Base-by-base conservation (phyloP, 1,140 invertebrate genomes). In the Euura lappo region DNA sequence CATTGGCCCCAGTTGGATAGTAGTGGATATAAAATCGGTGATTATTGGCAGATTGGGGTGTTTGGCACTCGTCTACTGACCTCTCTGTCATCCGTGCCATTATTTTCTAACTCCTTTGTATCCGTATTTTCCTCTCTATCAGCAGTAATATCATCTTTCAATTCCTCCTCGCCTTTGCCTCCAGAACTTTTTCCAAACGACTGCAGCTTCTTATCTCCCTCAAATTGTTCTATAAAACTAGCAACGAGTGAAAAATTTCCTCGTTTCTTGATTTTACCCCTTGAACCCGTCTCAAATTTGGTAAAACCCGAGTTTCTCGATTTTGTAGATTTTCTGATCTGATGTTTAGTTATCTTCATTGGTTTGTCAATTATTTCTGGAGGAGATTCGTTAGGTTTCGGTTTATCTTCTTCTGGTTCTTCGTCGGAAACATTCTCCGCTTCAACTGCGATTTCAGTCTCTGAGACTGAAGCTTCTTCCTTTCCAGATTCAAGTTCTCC, bases 11-110 rank as follows among this genome's bases (percentile, higher is more conserved):
- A 79, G 7, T 51, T 51, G 7, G 47, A 51, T 51, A 7, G n/a
- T 8, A 51, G n/a, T 51, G 7, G n/a, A 51, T 51, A 28, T 28
- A 28, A 28, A 51, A 51, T 51, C 47, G 7, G n/a, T 51, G 7
- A 7, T 51, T 8, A 51, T 51, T 51, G 47, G 74, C 71, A 77
- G 47, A 71, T 72, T 73, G 47, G 47, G 47, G 72, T 72, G 28
- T 28, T 28, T 77, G 69, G 64, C 67, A 74, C 71, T 74, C 42
- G 65, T 79, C 72, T 85, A 87, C 86, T 88, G 86, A 88, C 86
- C 86, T 88, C 86, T 85, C 85, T 83, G 73, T 88, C 85, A 79
- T 79, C 81, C 79, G 75, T 78, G 80, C 85, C 84, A 82, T 83
- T 51, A 51, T 51, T 51, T 51, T 51, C 47, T 51, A 51, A 51